phyloP scores from a whole-genome alignment of 2,113 vertebrate genomes.

The Hydropotes inermis region DNA sequence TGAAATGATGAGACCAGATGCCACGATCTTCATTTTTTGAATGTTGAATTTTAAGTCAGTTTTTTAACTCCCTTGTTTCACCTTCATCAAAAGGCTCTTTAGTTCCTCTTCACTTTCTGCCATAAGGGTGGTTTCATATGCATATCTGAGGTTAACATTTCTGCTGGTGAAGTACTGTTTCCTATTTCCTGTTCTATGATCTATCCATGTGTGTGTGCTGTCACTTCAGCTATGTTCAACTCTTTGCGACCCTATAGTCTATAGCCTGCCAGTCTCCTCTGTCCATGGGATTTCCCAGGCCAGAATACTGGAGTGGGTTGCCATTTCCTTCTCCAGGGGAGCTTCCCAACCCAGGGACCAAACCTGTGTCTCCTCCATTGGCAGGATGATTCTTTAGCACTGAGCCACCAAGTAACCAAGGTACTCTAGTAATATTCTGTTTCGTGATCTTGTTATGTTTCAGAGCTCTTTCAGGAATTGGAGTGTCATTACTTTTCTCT shows the following conservation, averaged over 20 bases:
- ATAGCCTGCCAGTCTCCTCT: not conserved
- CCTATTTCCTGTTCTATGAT: not conserved
- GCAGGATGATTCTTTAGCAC: not conserved
- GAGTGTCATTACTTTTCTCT: not conserved
- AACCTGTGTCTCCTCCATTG: not conserved
- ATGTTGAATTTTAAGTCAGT: not conserved
- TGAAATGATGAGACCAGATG: not conserved
- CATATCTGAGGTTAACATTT: not conserved
- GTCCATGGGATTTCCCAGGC: not conserved
- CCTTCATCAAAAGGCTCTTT: not conserved
- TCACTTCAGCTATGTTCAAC: not conserved
- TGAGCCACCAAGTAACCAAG: not conserved
- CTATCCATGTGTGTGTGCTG: not conserved
- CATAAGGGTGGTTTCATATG: not conserved
- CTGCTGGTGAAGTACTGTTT: accelerated
- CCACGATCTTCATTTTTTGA: not conserved
- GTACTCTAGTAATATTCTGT: not conserved
- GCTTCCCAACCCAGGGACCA: not conserved
- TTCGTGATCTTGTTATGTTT: not conserved
- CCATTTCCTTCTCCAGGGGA: not conserved
- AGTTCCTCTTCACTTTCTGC: not conserved
- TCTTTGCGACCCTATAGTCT: not conserved
- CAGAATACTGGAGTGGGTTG: not conserved
- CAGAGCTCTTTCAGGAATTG: not conserved
- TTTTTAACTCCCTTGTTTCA: not conserved